Conservation (phyloP, 2,113 vertebrate genomes). For the Rhinichthys klamathensis region DNA sequence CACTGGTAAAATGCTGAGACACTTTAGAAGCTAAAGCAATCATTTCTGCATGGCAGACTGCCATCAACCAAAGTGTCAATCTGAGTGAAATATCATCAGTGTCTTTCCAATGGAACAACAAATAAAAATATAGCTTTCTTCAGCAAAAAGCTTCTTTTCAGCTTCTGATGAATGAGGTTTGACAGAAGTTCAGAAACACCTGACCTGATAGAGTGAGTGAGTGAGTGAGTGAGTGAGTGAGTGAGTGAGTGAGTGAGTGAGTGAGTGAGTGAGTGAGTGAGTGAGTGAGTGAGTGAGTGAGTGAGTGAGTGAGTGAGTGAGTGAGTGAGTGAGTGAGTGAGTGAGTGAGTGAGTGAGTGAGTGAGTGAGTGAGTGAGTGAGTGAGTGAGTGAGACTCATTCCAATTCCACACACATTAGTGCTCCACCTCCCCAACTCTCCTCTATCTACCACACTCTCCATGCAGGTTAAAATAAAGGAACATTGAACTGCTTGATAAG, state of each 20-base stretch:
- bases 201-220: not conserved
- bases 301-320: no score
- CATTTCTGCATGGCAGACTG: not conserved
- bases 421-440: conserved; percentile 4
- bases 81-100: not conserved
- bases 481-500: not conserved
- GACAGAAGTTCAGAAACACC: not conserved
- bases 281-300: no score
- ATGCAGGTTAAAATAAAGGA: not conserved
- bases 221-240: not conserved
- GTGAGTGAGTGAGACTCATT: not conserved
- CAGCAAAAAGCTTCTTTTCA: not conserved
- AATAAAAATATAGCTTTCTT: not conserved
- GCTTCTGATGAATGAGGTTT: not conserved
- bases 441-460: not conserved
- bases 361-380: not conserved
- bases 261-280: no score
- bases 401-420: conserved; percentile 34
- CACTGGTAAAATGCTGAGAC: not conserved
- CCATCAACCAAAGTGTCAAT: not conserved
- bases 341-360: no score
- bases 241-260: no score
- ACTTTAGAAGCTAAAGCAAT: not conserved
- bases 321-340: no score
- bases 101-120: not conserved